Evolutionary conservation across 2,888 invertebrate genomes (phyloP), one percentile per base, ranked within the genome.

Genomic region (Ischnus inquisitorius): DNA sequence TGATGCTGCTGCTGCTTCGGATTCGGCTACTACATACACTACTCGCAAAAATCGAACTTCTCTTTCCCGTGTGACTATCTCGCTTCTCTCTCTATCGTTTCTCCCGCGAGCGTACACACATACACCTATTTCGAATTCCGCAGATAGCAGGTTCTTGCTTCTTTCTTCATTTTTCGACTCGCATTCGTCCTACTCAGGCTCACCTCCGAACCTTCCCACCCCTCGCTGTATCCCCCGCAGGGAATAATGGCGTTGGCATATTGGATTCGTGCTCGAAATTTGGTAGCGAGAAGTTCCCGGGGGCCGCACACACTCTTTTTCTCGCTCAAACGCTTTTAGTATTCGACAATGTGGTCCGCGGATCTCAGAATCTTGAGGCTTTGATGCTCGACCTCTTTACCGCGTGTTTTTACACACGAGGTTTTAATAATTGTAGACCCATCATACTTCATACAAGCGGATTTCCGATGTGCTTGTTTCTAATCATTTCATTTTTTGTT

Each of bases 251-350:
- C 84, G 79, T 71, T 67, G 84, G 87, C 78, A 86, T 87, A 88
- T 88, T 88, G 85, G 84, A 83, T 87, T 88, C 86, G 86, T 88
- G 86, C 83, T 80, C 83, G 82, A 88, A 88, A 86, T 87, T 86
- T 85, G 79, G 78, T 78, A 86, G 82, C 85, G 79, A 75, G 62
- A 68, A 67, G 77, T 80, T 65, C 77, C 43, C 62, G 34, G n/a
- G 64, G 16, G 14, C 67, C 67, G 48, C 60, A 46, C 67, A 57
- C 12, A 25, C 57, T 46, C 12, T 10, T 28, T 10, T 16, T 19
- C 19, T 60, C 79, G 72, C 51, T 77, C 51, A 14, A 54, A 77
- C 76, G 79, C 60, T 80, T 79, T 74, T 80, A 72, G 54, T 74
- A 72, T 77, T 72, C 79, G 46, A 43, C 16, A 16, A 16, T 25